A percentile compares a stretch with the other conserved stretches of the same genome.
These are phyloP conservation scores for Theonella swinhoei DNA, from an alignment of 37 sponge, comb jelly and placozoan species.

Conservation along the genomic window DNA sequence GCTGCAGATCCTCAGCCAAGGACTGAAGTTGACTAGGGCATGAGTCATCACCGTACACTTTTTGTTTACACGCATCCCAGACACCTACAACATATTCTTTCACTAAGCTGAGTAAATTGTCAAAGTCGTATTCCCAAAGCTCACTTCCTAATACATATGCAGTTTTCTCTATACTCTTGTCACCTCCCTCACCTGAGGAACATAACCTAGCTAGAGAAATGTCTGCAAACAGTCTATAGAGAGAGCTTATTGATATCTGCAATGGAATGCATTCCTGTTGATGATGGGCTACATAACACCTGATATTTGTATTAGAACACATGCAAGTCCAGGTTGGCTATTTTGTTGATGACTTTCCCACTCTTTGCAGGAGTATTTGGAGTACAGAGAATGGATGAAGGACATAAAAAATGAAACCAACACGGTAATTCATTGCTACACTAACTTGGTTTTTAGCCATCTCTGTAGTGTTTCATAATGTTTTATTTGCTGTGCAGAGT, in stretches of 20 bases:
- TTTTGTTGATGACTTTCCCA: neutral
- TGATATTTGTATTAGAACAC: neutral
- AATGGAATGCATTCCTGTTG: neutral
- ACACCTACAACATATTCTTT: too few relatives aligned
- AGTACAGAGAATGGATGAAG: slow-evolving; percentile 59
- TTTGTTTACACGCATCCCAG: too few relatives aligned
- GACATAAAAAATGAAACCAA: slow-evolving; percentile 22
- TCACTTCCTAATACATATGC: too few relatives aligned
- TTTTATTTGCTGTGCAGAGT: slow-evolving; percentile 17
- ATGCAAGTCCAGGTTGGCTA: neutral
- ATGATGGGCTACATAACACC: neutral
- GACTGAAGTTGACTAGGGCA: too few relatives aligned
- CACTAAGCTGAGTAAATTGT: too few relatives aligned
- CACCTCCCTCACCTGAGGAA: too few relatives aligned
- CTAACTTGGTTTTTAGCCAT: too few relatives aligned
- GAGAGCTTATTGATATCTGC: neutral
- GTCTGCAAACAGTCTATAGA: neutral
- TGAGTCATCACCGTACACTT: too few relatives aligned
- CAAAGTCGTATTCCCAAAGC: too few relatives aligned
- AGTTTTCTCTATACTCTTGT: too few relatives aligned
- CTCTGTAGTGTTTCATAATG: neutral
- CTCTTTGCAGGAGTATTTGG: slow-evolving; percentile 47
- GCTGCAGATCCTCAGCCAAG: too few relatives aligned
- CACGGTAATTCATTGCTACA: slow-evolving; percentile 19
- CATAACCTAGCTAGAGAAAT: too few relatives aligned